These are phyloP conservation scores for Pocillopora damicornis DNA, from an alignment of 64 coral and sea anemone genomes.

Conservation along the genomic window DNA sequence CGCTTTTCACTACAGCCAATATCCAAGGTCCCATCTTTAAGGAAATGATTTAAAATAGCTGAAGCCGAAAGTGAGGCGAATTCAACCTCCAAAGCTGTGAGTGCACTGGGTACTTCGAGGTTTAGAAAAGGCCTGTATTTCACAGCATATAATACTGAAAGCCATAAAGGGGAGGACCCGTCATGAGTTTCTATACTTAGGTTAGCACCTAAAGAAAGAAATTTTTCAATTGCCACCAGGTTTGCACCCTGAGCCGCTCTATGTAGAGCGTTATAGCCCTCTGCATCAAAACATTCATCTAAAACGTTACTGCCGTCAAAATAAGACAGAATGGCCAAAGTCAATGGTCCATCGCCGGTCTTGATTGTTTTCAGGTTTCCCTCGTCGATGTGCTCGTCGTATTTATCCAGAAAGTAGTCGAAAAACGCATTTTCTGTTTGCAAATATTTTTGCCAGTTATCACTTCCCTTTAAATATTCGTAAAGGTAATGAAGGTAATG, in stretches of 20 bases:
- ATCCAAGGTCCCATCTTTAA: slow-evolving; percentile 24
- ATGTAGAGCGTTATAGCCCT: slow-evolving; percentile 66
- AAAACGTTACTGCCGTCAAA: slow-evolving; percentile 34
- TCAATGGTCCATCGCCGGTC: slow-evolving; percentile 43
- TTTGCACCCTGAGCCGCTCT: slow-evolving; percentile 86
- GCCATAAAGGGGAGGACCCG: slow-evolving; percentile 14
- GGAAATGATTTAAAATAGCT: slow-evolving; percentile 19
- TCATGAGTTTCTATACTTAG: neutral
- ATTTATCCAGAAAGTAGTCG: slow-evolving; percentile 64
- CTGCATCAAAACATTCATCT: slow-evolving; percentile 64
- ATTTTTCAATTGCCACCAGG: slow-evolving; percentile 62
- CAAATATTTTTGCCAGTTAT: slow-evolving; percentile 56
- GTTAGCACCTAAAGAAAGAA: slow-evolving; percentile 56
- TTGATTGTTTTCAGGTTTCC: neutral
- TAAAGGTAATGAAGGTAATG: slow-evolving; percentile 79
- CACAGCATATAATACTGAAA: slow-evolving; percentile 63
- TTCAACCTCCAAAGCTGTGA: slow-evolving; percentile 62
- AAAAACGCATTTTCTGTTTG: slow-evolving; percentile 53
- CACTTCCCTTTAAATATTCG: slow-evolving; percentile 21
- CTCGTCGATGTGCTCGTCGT: slow-evolving; percentile 38
- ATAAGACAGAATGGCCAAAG: slow-evolving; percentile 58
- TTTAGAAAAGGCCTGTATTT: slow-evolving; percentile 53
- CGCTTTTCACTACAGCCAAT: slow-evolving; percentile 48
- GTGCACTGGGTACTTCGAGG: slow-evolving; percentile 17
- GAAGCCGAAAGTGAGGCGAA: slow-evolving; percentile 67